These are phyloP conservation scores for Mionectes macconnelli DNA, from an alignment of 2,113 vertebrate genomes.

Conservation along the genomic window DNA sequence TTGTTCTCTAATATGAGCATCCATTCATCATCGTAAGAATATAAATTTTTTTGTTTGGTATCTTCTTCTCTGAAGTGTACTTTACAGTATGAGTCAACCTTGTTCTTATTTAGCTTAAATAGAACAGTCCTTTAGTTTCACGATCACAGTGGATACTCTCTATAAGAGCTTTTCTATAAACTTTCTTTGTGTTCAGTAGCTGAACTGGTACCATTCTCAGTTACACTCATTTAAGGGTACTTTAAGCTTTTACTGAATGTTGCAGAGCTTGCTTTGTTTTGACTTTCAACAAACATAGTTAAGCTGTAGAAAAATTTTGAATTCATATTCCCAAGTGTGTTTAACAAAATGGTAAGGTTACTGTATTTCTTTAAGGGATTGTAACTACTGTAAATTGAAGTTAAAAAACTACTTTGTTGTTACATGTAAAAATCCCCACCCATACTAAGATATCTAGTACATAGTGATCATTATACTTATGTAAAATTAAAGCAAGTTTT, in stretches of 20 bases:
- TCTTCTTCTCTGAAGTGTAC: not conserved
- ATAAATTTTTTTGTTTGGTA: not conserved
- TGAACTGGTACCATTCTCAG: not conserved
- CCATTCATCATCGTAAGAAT: not conserved
- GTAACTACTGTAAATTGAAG: not conserved
- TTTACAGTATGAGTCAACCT: not conserved
- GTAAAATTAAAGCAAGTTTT: not conserved
- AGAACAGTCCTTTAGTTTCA: not conserved
- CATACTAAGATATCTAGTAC: not conserved
- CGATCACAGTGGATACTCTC: accelerated
- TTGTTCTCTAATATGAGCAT: not conserved
- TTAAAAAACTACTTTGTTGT: not conserved
- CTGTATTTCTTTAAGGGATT: not conserved
- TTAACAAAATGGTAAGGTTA: not conserved
- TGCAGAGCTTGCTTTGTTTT: not conserved
- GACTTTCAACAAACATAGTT: not conserved
- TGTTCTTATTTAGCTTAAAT: not conserved
- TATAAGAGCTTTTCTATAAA: not conserved
- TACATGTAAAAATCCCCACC: not conserved
- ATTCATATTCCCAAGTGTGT: not conserved
- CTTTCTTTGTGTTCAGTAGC: not conserved
- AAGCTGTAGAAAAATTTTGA: not conserved
- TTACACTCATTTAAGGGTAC: not conserved
- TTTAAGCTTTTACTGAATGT: not conserved
- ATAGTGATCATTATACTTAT: not conserved